A percentile compares a stretch with the other conserved stretches of the same genome.
Evolutionary conservation across 2,113 vertebrate genomes (phyloP).

Genomic region (Rhineura floridana): DNA sequence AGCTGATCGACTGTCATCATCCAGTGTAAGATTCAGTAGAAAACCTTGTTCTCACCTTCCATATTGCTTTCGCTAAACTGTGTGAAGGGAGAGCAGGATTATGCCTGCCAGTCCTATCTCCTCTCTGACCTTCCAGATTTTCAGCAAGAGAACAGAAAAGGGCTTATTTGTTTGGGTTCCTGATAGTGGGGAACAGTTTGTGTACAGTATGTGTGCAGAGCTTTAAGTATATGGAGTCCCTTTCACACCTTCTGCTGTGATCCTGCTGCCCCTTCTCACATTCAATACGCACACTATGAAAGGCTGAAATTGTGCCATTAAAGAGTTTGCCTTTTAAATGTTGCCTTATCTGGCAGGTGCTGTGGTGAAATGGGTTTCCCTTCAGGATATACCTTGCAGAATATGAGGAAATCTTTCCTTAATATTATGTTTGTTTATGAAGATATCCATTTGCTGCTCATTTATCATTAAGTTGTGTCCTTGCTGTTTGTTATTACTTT

Average conservation of each 20-base stretch:
- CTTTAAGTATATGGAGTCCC: neutral
- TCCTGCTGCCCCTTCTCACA: neutral
- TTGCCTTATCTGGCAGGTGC: neutral
- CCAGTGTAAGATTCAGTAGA: neutral
- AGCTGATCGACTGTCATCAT: neutral
- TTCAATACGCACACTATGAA: neutral
- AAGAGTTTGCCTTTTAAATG: neutral
- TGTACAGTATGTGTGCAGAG: neutral
- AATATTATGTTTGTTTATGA: rapidly evolving
- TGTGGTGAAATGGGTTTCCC: neutral
- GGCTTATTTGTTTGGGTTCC: neutral
- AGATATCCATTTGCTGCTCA: neutral
- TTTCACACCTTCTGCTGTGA: neutral
- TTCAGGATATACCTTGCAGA: neutral
- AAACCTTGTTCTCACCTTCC: neutral
- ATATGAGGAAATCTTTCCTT: neutral
- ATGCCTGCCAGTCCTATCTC: neutral
- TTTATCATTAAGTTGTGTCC: neutral
- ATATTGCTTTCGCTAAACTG: neutral
- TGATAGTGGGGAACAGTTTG: neutral
- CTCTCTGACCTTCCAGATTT: neutral
- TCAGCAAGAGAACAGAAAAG: neutral
- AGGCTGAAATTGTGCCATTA: neutral
- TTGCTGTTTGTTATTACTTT: neutral
- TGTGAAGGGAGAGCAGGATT: neutral